Base-by-base conservation (phyloP, 2,888 invertebrate genomes). In the Sesia apiformis region DNA sequence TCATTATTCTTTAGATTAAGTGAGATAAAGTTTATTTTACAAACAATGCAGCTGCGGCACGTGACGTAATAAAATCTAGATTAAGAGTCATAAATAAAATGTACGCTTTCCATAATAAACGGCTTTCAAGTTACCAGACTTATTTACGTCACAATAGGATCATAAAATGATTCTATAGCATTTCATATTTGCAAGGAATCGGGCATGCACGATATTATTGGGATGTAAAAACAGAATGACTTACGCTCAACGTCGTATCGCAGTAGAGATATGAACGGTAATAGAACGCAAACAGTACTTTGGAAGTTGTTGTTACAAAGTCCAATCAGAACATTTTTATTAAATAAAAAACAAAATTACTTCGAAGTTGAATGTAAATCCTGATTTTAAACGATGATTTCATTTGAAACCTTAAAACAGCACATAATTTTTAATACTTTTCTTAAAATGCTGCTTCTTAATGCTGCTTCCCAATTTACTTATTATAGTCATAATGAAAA, bases 131-230 rank as follows among this genome's bases (percentile, higher is more conserved):
- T 46, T 3, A 23, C 8, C 8, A 23, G 46, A 46, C n/a, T 46
- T 46, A 46, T 46, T 46, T 46, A 23, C 8, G 23, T 46, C n/a
- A 46, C 46, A 46, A 46, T 46, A 23, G 23, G 46, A 23, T 23
- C n/a, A 6, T 46, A 46, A 46, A 46, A 46, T 23, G 46, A 4
- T n/a, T 46, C 23, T 46, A 46, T 46, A 23, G 8, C 46, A 8
- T 46, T 46, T 46, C 39, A 50, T 50, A 50, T 23, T 50, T 38
- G 50, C 50, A 50, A 50, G 39, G 6, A 38, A 38, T 50, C 7
- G 50, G 39, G 62, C 58, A 54, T 54, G 60, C 54, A 53, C 53
- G 60, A 62, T 63, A 63, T 66, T 56, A 58, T 55, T 60, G 56
- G 55, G 55, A 51, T 56, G 60, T 55, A 52, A 57, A 60, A 57